These are phyloP conservation scores for Drosophila rhopaloa DNA, from an alignment of 1,140 invertebrate species.

Conservation along the genomic window DNA sequence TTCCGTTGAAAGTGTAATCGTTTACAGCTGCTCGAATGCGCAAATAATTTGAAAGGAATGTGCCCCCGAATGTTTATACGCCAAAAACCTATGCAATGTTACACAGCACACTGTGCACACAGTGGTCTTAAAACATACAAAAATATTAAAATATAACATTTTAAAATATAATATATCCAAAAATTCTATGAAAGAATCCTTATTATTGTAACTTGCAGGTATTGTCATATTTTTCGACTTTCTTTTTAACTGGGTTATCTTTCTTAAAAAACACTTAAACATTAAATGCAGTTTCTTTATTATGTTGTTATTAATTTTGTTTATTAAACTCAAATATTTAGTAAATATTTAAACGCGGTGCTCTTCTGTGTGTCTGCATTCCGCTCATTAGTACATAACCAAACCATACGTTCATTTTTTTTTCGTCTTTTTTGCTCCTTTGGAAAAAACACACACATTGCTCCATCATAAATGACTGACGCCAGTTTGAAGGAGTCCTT, in stretches of 20 bases:
- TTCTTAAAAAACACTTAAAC: too few species aligned
- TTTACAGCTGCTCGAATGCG: conserved; percentile 83
- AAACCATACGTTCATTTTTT: conserved; percentile 12
- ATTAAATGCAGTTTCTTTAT: too few species aligned
- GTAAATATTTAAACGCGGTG: neutral
- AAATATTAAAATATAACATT: neutral
- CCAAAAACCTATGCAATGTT: conserved; percentile 43
- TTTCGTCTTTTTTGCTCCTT: neutral
- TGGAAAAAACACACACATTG: conserved; percentile 56
- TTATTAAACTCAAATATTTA: neutral
- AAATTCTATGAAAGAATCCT: too few species aligned
- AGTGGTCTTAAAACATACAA: neutral
- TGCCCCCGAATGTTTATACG: conserved; percentile 65
- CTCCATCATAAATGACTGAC: conserved; percentile 74
- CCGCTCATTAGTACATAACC: conserved; percentile 67
- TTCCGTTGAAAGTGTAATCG: conserved; percentile 65
- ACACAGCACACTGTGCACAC: conserved; percentile 47
- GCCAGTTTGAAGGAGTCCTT: conserved; percentile 37
- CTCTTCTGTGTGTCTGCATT: conserved; percentile 10
- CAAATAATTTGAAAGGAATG: conserved; percentile 82
- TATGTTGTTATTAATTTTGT: neutral
- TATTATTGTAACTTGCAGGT: too few species aligned
- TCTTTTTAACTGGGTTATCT: too few species aligned
- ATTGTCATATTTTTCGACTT: too few species aligned
- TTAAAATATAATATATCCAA: too few species aligned